Evolutionary conservation across 2,113 vertebrate genomes (phyloP).

Genomic region (Dasyornis broadbenti): DNA sequence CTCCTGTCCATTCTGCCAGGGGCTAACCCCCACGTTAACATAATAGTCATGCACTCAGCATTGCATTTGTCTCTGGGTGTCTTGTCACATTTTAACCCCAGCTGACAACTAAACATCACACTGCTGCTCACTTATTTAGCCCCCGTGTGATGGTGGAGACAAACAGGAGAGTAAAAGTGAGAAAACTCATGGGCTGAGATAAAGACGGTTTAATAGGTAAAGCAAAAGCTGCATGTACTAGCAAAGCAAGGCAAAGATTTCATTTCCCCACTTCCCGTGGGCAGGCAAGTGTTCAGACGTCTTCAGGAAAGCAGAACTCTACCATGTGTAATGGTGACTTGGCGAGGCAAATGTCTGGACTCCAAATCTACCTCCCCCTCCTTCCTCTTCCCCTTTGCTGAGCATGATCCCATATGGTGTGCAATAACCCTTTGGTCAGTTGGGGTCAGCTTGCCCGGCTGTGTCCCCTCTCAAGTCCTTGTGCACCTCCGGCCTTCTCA

Average conservation of each 20-base stretch:
- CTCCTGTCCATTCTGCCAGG: neutral
- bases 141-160: rapidly evolving
- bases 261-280: neutral
- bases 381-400: neutral
- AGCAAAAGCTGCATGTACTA: neutral
- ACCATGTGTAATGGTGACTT: rapidly evolving
- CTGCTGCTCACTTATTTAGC: neutral
- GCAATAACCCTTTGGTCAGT: neutral
- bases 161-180: neutral
- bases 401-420: neutral
- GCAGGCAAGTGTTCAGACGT: neutral
- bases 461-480: neutral
- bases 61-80: neutral
- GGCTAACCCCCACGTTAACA: rapidly evolving
- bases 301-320: neutral
- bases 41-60: neutral
- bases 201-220: neutral
- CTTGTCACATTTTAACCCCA: neutral
- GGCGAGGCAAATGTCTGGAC: neutral
- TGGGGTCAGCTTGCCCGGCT: neutral
- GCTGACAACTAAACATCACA: neutral
- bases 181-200: neutral
- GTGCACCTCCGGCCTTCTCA: neutral
- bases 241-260: neutral
- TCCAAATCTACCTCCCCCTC: neutral